phyloP scores from a whole-genome alignment of 2,888 invertebrate species.

The Machimus atricapillus region DNA sequence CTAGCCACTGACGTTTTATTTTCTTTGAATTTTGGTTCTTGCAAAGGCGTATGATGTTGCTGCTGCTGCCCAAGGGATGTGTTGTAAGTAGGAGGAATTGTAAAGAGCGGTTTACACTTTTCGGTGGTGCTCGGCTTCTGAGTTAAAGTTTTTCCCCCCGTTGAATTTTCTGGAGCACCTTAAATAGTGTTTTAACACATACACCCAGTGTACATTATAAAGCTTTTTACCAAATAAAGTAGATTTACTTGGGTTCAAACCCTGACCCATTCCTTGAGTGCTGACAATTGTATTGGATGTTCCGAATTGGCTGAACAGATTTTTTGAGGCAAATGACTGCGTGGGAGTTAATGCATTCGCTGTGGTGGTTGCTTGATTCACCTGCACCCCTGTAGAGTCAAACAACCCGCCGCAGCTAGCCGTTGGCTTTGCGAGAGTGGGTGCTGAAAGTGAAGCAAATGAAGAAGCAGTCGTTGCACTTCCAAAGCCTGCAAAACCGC shows the following conservation, averaged over 20 bases:
- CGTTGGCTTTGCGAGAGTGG: background rate
- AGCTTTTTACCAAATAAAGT: background rate
- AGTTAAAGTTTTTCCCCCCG: background rate
- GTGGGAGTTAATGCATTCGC: background rate
- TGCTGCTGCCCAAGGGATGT: slow-evolving; percentile 24
- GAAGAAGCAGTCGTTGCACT: slow-evolving; percentile 47
- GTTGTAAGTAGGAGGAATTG: slow-evolving; percentile 54
- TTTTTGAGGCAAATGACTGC: background rate
- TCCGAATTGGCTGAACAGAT: background rate
- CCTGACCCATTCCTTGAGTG: background rate
- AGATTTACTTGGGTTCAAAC: background rate
- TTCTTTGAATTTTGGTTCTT: background rate
- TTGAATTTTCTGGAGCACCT: background rate
- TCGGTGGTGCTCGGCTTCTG: slow-evolving; percentile 42
- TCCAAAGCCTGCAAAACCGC: slow-evolving; percentile 46
- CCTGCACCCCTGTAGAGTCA: background rate
- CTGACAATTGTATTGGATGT: background rate
- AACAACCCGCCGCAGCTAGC: background rate
- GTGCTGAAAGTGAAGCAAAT: slow-evolving; percentile 23
- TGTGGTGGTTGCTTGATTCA: background rate
- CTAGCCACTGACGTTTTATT: background rate
- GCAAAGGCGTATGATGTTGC: slow-evolving; percentile 22
- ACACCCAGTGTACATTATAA: background rate
- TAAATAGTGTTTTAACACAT: background rate
- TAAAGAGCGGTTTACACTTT: slow-evolving; percentile 54